A percentile compares a stretch with the other conserved stretches of the same genome.
Conservation (phyloP, 2,888 invertebrate species). For the Nomada flava region DNA sequence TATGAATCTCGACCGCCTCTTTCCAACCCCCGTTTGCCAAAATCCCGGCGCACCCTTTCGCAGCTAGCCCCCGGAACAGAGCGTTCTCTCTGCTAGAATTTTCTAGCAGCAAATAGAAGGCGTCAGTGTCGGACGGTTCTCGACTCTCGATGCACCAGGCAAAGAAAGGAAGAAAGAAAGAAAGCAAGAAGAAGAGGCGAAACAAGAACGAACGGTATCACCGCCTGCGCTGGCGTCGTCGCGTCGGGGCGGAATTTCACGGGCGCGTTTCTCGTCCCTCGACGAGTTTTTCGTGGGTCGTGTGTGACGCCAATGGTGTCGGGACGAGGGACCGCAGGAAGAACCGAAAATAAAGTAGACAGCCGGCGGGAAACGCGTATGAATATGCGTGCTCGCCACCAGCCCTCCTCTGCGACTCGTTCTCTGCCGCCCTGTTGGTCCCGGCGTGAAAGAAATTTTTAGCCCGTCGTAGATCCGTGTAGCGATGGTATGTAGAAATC, state of each 20-base stretch:
- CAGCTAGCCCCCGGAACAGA: too few species aligned
- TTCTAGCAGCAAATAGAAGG: slow-evolving; percentile 15
- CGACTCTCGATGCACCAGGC: too few species aligned
- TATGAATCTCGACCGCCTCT: not conserved
- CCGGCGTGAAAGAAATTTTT: slow-evolving; percentile 69
- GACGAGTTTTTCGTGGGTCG: slow-evolving; percentile 62
- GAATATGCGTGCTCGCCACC: slow-evolving; percentile 61
- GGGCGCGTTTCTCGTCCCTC: slow-evolving; percentile 47
- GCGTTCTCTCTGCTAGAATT: not conserved
- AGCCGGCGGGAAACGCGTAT: slow-evolving; percentile 64
- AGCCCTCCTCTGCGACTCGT: slow-evolving; percentile 28
- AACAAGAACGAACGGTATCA: slow-evolving; percentile 2
- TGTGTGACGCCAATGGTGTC: slow-evolving; percentile 71
- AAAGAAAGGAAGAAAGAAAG: not conserved
- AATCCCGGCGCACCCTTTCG: not conserved
- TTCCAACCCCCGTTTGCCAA: not conserved
- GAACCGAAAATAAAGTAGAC: slow-evolving; percentile 80
- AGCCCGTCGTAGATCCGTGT: slow-evolving; percentile 57
- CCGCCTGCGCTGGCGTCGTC: not conserved
- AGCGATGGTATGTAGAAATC: slow-evolving; percentile 35
- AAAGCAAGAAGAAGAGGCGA: not conserved
- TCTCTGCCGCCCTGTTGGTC: slow-evolving; percentile 49
- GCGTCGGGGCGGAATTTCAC: slow-evolving; percentile 56
- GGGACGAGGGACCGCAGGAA: slow-evolving; percentile 71
- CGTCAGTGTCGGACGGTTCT: not conserved